phyloP scores from a whole-genome alignment of 2,888 invertebrate species.

The Phasia obesa region DNA sequence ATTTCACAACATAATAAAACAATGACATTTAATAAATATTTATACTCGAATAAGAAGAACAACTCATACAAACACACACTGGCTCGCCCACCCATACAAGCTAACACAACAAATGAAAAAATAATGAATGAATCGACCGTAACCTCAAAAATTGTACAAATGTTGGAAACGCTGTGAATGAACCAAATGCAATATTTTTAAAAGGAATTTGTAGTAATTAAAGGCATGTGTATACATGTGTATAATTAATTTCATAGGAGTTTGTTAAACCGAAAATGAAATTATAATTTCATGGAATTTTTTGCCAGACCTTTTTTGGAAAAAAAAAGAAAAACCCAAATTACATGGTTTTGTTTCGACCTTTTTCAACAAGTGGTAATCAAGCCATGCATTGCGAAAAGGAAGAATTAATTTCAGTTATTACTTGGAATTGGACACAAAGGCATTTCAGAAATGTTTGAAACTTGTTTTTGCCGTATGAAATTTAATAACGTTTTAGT shows the following conservation, averaged over 20 bases:
- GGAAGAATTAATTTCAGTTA: no score
- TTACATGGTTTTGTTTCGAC: slow-evolving; percentile 13
- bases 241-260: slow-evolving; percentile 53
- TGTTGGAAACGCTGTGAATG: background rate
- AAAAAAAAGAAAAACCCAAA: background rate
- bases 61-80: background rate
- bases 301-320: background rate
- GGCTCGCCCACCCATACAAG: background rate
- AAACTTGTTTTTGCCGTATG: no score
- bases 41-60: slow-evolving; percentile 26
- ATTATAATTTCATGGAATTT: slow-evolving; percentile 58
- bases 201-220: slow-evolving; percentile 60
- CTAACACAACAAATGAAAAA: background rate
- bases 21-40: slow-evolving; percentile 50
- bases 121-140: slow-evolving; percentile 26
- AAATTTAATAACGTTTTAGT: no score
- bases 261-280: slow-evolving; percentile 53
- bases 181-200: slow-evolving; percentile 18
- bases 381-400: no score
- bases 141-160: slow-evolving; percentile 50
- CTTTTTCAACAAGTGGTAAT: background rate
- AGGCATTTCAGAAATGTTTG: no score
- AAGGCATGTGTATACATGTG: slow-evolving; percentile 54
- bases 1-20: slow-evolving; percentile 50
- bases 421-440: no score